A percentile compares a stretch with the other conserved stretches of the same genome.
phyloP scores from a whole-genome alignment of 2,888 invertebrate genomes.

The Epistrophe grossulariae region DNA sequence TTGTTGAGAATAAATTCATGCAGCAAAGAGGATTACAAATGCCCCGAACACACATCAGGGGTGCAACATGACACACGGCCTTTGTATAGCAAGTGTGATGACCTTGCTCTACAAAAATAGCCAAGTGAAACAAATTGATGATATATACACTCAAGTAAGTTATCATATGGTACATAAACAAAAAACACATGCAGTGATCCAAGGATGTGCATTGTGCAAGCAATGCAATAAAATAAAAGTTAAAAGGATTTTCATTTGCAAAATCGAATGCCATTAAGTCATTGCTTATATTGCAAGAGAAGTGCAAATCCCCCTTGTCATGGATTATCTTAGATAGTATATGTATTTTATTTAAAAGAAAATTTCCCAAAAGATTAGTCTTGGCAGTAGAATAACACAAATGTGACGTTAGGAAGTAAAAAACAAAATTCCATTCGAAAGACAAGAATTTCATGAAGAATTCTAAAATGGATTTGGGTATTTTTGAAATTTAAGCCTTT shows the following conservation, averaged over 20 bases:
- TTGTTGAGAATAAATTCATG: neutral
- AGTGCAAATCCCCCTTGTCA: slow-evolving; percentile 14
- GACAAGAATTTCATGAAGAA: no score
- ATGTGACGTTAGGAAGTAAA: neutral
- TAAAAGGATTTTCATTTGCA: slow-evolving; percentile 32
- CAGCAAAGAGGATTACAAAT: slow-evolving; percentile 39
- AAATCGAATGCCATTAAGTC: slow-evolving; percentile 19
- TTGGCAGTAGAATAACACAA: neutral
- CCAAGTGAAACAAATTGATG: slow-evolving; percentile 53
- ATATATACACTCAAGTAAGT: slow-evolving; percentile 15
- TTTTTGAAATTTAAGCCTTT: no score
- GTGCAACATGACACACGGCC: slow-evolving; percentile 35
- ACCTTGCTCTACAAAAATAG: slow-evolving; percentile 70
- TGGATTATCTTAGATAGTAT: neutral
- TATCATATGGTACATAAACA: neutral
- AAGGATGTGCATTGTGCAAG: slow-evolving; percentile 10
- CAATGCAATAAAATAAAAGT: neutral
- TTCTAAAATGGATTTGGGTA: neutral
- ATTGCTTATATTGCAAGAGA: slow-evolving; percentile 5
- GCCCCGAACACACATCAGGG: slow-evolving; percentile 22
- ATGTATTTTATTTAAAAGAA: neutral
- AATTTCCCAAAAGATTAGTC: slow-evolving; percentile 3
- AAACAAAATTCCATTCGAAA: neutral
- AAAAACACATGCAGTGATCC: slow-evolving; percentile 32
- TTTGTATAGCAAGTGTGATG: slow-evolving; percentile 60